These are phyloP conservation scores for Netelia inedita DNA, from an alignment of 2,888 invertebrate genomes.

Conservation along the genomic window DNA sequence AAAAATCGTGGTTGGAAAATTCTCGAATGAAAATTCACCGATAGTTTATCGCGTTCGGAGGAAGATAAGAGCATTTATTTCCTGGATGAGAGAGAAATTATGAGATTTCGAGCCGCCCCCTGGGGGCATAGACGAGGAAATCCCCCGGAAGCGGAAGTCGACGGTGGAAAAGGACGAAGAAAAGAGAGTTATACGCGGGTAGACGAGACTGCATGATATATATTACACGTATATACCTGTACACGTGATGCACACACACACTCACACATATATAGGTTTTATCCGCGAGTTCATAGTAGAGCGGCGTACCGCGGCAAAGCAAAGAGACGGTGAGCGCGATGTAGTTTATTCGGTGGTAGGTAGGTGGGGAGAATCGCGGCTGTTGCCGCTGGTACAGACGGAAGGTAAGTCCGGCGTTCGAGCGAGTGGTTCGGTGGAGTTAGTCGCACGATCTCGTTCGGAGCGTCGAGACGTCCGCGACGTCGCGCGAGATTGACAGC, in stretches of 20 bases:
- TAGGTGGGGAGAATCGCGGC: conserved; percentile 60
- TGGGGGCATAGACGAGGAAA: conserved; percentile 37
- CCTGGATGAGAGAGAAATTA: conserved; percentile 26
- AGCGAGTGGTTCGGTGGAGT: conserved; percentile 78
- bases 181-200: conserved; percentile 14
- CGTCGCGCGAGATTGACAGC: conserved; percentile 66
- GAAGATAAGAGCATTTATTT: conserved; percentile 1
- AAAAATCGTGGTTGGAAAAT: background rate
- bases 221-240: background rate
- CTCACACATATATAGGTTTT: conserved; percentile 23
- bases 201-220: conserved; percentile 6
- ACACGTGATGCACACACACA: background rate
- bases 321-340: conserved; percentile 75
- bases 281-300: conserved; percentile 48
- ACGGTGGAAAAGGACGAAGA: conserved; percentile 27
- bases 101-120: conserved; percentile 33
- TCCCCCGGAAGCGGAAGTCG: conserved; percentile 65
- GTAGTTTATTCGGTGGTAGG: conserved; percentile 76
- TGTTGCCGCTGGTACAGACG: conserved; percentile 54
- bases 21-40: conserved; percentile 27
- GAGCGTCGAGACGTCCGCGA: conserved; percentile 79
- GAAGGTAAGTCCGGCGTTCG: conserved; percentile 77
- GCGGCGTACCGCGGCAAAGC: conserved; percentile 58
- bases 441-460: conserved; percentile 83
- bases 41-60: background rate